Conservation (phyloP, 2,113 vertebrate genomes). For the Tenrec ecaudatus region DNA sequence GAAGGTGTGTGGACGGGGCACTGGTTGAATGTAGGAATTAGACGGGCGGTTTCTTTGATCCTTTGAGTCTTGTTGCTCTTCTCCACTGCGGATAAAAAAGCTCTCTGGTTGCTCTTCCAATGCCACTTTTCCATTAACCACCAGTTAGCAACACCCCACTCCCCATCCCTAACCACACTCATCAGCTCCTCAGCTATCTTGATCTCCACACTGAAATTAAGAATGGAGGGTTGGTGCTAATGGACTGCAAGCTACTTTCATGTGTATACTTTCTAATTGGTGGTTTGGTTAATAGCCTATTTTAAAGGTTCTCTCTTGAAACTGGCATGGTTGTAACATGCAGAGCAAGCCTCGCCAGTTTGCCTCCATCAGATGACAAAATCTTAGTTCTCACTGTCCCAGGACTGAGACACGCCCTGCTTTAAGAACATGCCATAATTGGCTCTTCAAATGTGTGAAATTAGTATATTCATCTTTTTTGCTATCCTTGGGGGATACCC, state of each 20-base stretch:
- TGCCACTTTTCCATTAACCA: background rate
- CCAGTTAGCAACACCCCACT: background rate
- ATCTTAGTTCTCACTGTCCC: background rate
- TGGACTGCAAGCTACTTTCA: slow-evolving; percentile 60
- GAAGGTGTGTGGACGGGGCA: background rate
- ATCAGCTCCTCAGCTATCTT: slow-evolving; percentile 6
- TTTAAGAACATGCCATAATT: background rate
- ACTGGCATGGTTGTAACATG: slow-evolving; percentile 18
- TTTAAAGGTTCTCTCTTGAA: slow-evolving; percentile 43
- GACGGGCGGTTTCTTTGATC: background rate
- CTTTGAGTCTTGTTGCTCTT: background rate
- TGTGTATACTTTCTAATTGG: slow-evolving; percentile 70
- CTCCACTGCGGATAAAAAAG: background rate
- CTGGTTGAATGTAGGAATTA: background rate
- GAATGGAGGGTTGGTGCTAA: slow-evolving; percentile 64
- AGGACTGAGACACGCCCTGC: background rate
- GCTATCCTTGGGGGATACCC: no score
- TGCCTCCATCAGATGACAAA: background rate
- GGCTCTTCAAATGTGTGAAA: background rate
- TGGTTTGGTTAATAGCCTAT: slow-evolving; percentile 64
- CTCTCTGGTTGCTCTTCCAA: background rate
- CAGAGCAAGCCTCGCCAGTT: slow-evolving; percentile 19
- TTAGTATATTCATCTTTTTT: background rate
- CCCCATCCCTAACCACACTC: background rate
- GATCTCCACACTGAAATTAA: slow-evolving; percentile 63